Evolutionary conservation across 2,888 invertebrate genomes (phyloP), one percentile per base, ranked within the genome.

Genomic region (Leucoptera coffeella): DNA sequence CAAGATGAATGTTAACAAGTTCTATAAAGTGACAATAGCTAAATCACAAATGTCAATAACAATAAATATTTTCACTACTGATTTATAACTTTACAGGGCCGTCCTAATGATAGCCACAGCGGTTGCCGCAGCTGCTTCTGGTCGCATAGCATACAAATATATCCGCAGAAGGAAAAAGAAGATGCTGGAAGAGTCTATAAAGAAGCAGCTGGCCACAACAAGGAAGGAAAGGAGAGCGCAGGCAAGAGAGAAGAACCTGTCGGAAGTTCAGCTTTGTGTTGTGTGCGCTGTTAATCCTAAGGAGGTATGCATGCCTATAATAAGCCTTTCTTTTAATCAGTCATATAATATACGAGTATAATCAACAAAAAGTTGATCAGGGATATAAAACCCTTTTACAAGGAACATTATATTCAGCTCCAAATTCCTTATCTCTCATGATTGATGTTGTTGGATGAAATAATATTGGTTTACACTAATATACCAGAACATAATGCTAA

Each of bases 261-360:
- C 65, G 33, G 80, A 75, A 14, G 75, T 74, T 50, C 85, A 81
- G 41, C 55, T 81, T 7, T 93, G 92, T 45, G 85, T 91, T 12
- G 85, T 92, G n/a, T 93, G 93, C 53, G 73, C 83, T 19, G 77
- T 76, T 30, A 88, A 89, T 62, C 87, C 87, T 1, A 82, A 87
- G 41, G 90, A 92, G 67, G 82, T 81, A 41, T 33, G n/a, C n/a
- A n/a, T n/a, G n/a, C n/a, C n/a, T n/a, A n/a, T n/a, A n/a, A n/a
- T n/a, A n/a, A n/a, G n/a, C n/a, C n/a, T n/a, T n/a, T n/a, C n/a
- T n/a, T n/a, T n/a, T n/a, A n/a, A n/a, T n/a, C n/a, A n/a, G n/a
- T n/a, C n/a, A n/a, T n/a, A n/a, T n/a, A n/a, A n/a, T n/a, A n/a
- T n/a, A n/a, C n/a, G n/a, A n/a, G n/a, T n/a, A n/a, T n/a, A n/a